Conservation (phyloP, 2,888 invertebrate species). For the Oscheius sp. region DNA sequence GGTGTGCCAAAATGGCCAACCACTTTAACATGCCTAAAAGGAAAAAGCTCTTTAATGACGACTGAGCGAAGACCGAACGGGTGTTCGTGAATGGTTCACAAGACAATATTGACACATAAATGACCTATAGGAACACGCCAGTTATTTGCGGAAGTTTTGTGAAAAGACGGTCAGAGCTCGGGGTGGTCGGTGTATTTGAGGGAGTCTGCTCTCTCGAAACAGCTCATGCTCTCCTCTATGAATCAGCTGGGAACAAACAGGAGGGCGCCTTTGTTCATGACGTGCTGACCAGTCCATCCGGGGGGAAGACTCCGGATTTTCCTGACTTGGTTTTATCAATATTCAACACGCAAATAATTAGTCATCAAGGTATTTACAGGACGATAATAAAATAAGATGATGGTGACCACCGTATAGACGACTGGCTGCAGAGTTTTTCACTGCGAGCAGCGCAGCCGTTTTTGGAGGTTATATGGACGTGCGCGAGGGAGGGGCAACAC, state of each 20-base stretch:
- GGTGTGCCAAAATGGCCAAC: slow-evolving; percentile 10
- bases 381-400: not conserved
- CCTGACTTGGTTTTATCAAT: not conserved
- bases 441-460: slow-evolving; percentile 21
- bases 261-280: slow-evolving; percentile 26
- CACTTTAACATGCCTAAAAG: not conserved
- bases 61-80: not conserved
- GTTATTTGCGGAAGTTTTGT: slow-evolving; percentile 29
- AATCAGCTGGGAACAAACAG: slow-evolving; percentile 28
- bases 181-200: slow-evolving; percentile 27
- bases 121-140: slow-evolving; percentile 12
- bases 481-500: slow-evolving; percentile 27
- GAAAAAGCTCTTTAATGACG: slow-evolving; percentile 4
- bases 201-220: slow-evolving; percentile 26
- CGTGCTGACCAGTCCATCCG: slow-evolving; percentile 29
- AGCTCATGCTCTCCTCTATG: slow-evolving; percentile 25
- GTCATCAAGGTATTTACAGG: too few species aligned
- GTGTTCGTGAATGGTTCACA: slow-evolving; percentile 18
- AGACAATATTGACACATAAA: slow-evolving; percentile 18
- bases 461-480: slow-evolving; percentile 28
- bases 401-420: slow-evolving; percentile 3
- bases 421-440: slow-evolving; percentile 15
- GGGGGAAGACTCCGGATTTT: slow-evolving; percentile 8
- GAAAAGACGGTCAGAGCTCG: slow-evolving; percentile 10
- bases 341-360: slow-evolving; percentile 9